Evolutionary conservation across 1,140 invertebrate genomes (phyloP).

Genomic region (Micrasema minimum): DNA sequence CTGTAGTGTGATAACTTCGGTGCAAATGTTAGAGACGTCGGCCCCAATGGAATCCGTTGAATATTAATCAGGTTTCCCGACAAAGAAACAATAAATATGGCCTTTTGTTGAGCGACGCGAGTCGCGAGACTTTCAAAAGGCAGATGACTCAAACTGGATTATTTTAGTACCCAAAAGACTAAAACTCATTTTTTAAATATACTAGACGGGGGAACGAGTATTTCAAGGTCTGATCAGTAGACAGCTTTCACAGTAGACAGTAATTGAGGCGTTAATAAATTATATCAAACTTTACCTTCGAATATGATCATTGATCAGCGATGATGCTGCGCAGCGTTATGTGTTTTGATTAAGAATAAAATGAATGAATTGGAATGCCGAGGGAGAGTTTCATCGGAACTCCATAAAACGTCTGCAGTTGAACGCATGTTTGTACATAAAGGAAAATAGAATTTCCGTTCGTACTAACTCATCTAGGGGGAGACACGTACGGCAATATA

Average conservation of each 20-base stretch:
- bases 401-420: slow-evolving; percentile 27
- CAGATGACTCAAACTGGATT: slow-evolving; percentile 9
- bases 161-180: background rate
- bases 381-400: slow-evolving; percentile 15
- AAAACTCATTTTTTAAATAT: too few relatives aligned
- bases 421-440: slow-evolving; percentile 32
- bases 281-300: too few relatives aligned
- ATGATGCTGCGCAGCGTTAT: too few relatives aligned
- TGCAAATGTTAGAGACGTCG: slow-evolving; percentile 20
- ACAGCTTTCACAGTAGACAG: too few relatives aligned
- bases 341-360: slow-evolving; percentile 1
- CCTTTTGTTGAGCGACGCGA: slow-evolving; percentile 9
- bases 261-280: too few relatives aligned
- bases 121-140: slow-evolving; percentile 6
- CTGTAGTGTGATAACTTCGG: slow-evolving; percentile 18
- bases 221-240: too few relatives aligned
- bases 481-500: slow-evolving; percentile 1
- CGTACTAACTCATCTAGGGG: background rate
- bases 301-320: too few relatives aligned
- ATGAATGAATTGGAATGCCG: background rate
- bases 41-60: slow-evolving; percentile 16
- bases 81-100: slow-evolving; percentile 19
- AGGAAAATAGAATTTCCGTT: slow-evolving; percentile 28
- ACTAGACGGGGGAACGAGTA: too few relatives aligned
- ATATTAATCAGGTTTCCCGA: slow-evolving; percentile 22